These are phyloP conservation scores for Nipponacmea schrenckii DNA, from an alignment of 2,888 invertebrate species.

Conservation along the genomic window DNA sequence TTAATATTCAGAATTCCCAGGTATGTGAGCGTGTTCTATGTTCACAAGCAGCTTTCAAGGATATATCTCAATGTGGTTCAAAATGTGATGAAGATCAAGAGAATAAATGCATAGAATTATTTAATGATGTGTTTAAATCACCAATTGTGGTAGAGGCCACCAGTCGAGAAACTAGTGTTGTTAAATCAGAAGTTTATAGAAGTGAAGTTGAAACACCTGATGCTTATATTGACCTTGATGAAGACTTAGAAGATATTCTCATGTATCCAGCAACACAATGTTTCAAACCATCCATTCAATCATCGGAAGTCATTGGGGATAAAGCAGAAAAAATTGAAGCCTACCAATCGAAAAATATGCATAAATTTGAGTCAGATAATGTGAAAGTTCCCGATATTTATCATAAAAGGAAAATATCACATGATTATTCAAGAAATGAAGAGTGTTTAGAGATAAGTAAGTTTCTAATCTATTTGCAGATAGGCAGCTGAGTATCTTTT, in stretches of 20 bases:
- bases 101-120: too few relatives aligned
- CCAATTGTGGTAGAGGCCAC: too few relatives aligned
- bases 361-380: not conserved
- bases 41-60: too few relatives aligned
- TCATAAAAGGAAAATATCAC: not conserved
- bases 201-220: not conserved
- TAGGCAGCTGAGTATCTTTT: too few relatives aligned
- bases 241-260: not conserved
- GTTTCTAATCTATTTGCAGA: too few relatives aligned
- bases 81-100: too few relatives aligned
- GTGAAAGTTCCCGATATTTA: not conserved
- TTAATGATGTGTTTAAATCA: too few relatives aligned
- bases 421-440: not conserved
- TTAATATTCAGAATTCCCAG: too few relatives aligned
- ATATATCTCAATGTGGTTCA: too few relatives aligned
- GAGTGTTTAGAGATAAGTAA: not conserved
- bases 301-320: not conserved
- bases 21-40: too few relatives aligned
- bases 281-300: not conserved
- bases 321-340: not conserved
- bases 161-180: too few relatives aligned
- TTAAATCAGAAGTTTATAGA: too few relatives aligned
- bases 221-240: not conserved
- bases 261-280: not conserved
- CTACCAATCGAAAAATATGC: not conserved